A percentile compares a stretch with the other conserved stretches of the same genome.
These are phyloP conservation scores for Cheilosia soror DNA, from an alignment of 2,888 invertebrate genomes.

Conservation along the genomic window DNA sequence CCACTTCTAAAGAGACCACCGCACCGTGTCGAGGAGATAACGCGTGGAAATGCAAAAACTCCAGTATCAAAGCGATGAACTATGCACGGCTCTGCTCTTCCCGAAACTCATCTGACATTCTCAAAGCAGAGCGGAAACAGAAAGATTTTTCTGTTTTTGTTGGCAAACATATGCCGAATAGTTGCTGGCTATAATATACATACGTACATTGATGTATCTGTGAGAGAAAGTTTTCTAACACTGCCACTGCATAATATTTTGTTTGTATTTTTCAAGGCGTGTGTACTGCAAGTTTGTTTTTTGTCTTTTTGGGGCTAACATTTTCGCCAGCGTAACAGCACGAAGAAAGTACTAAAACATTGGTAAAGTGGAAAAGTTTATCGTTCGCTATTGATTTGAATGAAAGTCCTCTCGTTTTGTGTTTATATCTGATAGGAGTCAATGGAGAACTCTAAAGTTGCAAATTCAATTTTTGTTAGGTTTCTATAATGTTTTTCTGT, in stretches of 20 bases:
- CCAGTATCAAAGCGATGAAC: slow-evolving; percentile 24
- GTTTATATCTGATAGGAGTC: slow-evolving; percentile 55
- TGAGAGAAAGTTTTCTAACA: slow-evolving; percentile 33
- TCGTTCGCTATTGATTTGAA: slow-evolving; percentile 69
- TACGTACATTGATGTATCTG: slow-evolving; percentile 6
- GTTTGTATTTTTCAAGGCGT: slow-evolving; percentile 13
- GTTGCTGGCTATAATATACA: not conserved
- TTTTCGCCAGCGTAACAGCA: slow-evolving; percentile 42
- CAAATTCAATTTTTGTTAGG: slow-evolving; percentile 63
- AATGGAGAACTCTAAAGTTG: slow-evolving; percentile 53
- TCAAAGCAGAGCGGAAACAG: slow-evolving; percentile 33
- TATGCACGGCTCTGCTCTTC: slow-evolving; percentile 13
- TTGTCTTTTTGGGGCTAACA: not conserved
- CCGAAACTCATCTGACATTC: slow-evolving; percentile 51
- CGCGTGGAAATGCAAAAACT: slow-evolving; percentile 10
- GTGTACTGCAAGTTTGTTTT: not conserved
- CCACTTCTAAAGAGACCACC: slow-evolving; percentile 32
- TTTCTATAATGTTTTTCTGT: slow-evolving; percentile 12
- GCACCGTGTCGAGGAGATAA: slow-evolving; percentile 10
- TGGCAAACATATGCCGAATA: slow-evolving; percentile 37
- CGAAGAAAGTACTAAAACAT: slow-evolving; percentile 58
- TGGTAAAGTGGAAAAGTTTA: slow-evolving; percentile 72
- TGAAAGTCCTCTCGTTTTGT: slow-evolving; percentile 40
- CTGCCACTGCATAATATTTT: slow-evolving; percentile 7
- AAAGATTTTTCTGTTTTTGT: slow-evolving; percentile 30